Evolutionary conservation across 2,113 vertebrate species (phyloP).

Genomic region (Sander vitreus): DNA sequence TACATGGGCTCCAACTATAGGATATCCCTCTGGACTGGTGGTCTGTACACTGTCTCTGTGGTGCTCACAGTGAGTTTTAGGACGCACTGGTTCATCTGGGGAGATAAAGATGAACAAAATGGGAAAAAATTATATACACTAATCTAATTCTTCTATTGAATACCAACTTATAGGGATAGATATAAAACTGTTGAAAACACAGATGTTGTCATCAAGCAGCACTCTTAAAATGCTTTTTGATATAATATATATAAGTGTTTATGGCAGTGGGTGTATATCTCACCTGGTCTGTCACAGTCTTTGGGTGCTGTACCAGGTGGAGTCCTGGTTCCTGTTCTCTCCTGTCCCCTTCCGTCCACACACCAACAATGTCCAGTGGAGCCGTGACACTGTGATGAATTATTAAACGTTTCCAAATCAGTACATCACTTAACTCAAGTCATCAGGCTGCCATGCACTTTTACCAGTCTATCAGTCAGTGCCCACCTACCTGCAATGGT

Average conservation of each 20-base stretch:
- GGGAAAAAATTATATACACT: neutral
- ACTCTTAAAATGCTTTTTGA: neutral
- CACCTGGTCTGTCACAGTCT: conserved; percentile 84
- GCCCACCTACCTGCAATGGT: conserved; percentile 74
- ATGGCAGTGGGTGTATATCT: conserved; percentile 8
- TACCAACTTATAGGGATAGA: neutral
- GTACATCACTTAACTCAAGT: neutral
- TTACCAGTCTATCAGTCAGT: neutral
- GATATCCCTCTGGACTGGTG: conserved; percentile 42
- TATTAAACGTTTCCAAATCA: neutral
- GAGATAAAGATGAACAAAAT: neutral
- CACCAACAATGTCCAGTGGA: conserved; percentile 91
- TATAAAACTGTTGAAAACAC: neutral
- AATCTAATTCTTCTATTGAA: neutral
- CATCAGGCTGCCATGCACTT: neutral
- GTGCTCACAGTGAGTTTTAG: conserved; percentile 80
- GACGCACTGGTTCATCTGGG: conserved; percentile 36
- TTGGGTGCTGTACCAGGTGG: conserved; percentile 69
- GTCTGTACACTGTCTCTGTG: conserved; percentile 68
- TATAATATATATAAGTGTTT: neutral
- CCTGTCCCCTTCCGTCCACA: conserved; percentile 84
- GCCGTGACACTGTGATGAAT: conserved; percentile 35
- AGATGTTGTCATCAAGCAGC: neutral
- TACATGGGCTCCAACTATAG: conserved; percentile 60
- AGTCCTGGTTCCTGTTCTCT: conserved; percentile 86